Evolutionary conservation across 2,797 vertebrate species (phyloP).

Genomic region (Clarias pachynema): DNA sequence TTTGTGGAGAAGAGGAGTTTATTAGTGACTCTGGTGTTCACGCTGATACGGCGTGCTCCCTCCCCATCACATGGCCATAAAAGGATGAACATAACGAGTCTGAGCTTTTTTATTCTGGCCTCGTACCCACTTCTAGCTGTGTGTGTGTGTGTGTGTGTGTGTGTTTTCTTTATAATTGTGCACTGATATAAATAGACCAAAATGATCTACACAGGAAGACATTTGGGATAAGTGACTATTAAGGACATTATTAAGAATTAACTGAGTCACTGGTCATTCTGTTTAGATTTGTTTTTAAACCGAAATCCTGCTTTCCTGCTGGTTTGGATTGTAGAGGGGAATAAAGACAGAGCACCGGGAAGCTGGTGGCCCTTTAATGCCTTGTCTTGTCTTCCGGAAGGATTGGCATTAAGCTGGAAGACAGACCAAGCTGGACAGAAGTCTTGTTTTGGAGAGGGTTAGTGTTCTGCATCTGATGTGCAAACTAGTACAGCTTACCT

Average conservation of each 20-base stretch:
- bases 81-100: conserved; percentile 25
- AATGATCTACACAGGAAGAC: neutral
- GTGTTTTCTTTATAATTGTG: neutral
- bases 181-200: neutral
- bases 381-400: neutral
- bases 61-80: conserved; percentile 37
- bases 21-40: neutral
- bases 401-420: neutral
- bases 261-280: neutral
- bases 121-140: neutral
- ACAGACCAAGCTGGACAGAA: neutral
- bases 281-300: neutral
- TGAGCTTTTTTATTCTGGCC: neutral
- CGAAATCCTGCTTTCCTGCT: neutral
- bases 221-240: neutral
- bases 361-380: neutral
- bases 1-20: neutral
- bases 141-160: no score
- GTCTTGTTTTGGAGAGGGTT: neutral
- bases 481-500: neutral
- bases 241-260: neutral
- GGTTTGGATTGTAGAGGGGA: neutral
- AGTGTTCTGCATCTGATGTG: neutral
- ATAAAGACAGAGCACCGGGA: neutral
- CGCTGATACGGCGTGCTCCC: neutral